Percentiles rank a stretch among this genome's conserved stretches.
These are phyloP conservation scores for Galleria mellonella DNA, from an alignment of 1,140 invertebrate species.

Conservation along the genomic window DNA sequence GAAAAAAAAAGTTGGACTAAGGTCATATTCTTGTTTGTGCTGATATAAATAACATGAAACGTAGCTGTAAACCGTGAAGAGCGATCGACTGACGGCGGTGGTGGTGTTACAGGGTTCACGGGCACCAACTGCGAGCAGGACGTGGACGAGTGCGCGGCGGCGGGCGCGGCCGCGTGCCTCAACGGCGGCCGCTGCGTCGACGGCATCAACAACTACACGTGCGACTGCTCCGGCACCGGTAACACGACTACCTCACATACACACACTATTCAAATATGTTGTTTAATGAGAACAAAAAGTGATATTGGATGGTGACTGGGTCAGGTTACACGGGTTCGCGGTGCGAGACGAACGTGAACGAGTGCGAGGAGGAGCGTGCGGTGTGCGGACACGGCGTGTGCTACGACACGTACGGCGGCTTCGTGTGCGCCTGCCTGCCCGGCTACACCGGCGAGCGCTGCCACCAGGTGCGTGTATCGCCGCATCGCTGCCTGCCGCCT, in stretches of 20 bases:
- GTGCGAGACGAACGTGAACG: constrained; percentile 91
- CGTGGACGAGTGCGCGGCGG: constrained; percentile 82
- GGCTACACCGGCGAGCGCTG: constrained; percentile 90
- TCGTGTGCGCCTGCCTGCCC: constrained; percentile 87
- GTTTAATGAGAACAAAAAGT: too few species aligned
- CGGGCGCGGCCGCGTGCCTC: constrained; percentile 83
- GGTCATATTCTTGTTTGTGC: too few species aligned
- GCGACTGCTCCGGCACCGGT: constrained; percentile 76
- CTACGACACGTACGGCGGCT: constrained; percentile 86
- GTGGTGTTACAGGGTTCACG: constrained; percentile 48
- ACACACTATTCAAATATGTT: background rate
- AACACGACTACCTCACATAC: too few species aligned
- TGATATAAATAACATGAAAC: too few species aligned
- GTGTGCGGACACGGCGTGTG: constrained; percentile 88
- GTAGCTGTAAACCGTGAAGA: too few species aligned
- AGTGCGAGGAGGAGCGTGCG: constrained; percentile 80
- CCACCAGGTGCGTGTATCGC: constrained; percentile 76
- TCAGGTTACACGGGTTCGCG: constrained; percentile 83
- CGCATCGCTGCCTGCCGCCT: too few species aligned
- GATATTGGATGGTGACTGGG: too few species aligned
- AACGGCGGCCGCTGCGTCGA: constrained; percentile 90
- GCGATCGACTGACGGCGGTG: too few species aligned
- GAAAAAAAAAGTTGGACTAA: too few species aligned
- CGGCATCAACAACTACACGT: constrained; percentile 85
- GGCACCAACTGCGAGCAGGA: constrained; percentile 77